phyloP scores from a whole-genome alignment of 2,113 vertebrate genomes.

The Electrona antarctica region DNA sequence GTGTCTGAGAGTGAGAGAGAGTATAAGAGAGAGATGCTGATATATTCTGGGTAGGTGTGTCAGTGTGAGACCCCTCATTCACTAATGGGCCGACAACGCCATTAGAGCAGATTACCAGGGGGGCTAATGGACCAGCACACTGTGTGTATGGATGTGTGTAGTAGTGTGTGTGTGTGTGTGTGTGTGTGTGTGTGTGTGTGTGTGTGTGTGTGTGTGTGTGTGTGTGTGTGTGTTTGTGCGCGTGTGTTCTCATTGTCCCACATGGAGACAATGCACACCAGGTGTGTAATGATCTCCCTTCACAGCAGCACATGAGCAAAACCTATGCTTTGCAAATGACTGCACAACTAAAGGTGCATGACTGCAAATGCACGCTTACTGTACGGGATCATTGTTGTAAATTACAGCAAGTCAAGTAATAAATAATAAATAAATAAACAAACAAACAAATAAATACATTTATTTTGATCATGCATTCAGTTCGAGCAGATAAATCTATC shows the following conservation, averaged over 20 bases:
- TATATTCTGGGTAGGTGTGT: conserved; percentile 12
- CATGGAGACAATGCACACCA: background rate
- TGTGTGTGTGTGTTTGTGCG: background rate
- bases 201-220: conserved; percentile 3
- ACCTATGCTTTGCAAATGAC: background rate
- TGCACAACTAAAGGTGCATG: background rate
- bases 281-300: conserved; percentile 5
- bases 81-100: conserved; percentile 30
- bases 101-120: conserved; percentile 34
- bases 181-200: conserved; percentile 1
- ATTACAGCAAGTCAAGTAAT: too few species aligned
- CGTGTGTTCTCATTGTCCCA: background rate
- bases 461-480: too few species aligned
- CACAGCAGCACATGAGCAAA: background rate
- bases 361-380: background rate
- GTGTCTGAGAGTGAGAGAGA: background rate
- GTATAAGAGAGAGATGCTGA: background rate
- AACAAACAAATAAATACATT: too few species aligned
- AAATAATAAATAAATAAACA: too few species aligned
- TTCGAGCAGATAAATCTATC: too few species aligned
- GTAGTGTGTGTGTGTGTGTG: background rate
- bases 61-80: conserved; percentile 9
- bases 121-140: conserved; percentile 27
- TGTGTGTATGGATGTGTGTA: conserved; percentile 9
- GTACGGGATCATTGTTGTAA: too few species aligned